These are phyloP conservation scores for Arctocebus calabarensis DNA, from an alignment of 2,797 vertebrate genomes.

Conservation along the genomic window DNA sequence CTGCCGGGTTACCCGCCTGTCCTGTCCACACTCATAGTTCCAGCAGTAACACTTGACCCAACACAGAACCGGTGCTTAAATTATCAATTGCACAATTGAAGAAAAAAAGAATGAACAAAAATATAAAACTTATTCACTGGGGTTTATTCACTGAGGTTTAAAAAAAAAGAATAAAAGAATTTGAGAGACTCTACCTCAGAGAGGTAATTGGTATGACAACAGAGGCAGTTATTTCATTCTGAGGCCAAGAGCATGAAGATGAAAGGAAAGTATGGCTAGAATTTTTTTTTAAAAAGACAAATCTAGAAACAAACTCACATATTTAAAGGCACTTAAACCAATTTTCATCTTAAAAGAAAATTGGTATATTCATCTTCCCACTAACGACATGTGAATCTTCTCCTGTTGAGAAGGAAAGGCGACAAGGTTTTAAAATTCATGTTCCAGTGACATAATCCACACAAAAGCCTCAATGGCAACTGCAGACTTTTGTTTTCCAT, in stretches of 20 bases:
- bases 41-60: neutral
- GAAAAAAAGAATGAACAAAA: neutral
- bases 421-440: neutral
- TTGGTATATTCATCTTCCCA: neutral
- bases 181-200: neutral
- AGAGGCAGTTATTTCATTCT: constrained; percentile 50
- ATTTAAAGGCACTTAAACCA: constrained; percentile 13
- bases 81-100: neutral
- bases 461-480: neutral
- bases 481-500: neutral
- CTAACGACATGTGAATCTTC: neutral
- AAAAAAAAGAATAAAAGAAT: neutral
- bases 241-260: neutral
- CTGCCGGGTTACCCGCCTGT: too few relatives aligned
- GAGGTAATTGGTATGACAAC: constrained; percentile 11
- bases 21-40: neutral
- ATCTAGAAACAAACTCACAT: constrained; percentile 35
- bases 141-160: neutral
- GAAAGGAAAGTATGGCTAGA: neutral
- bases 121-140: neutral
- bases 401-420: neutral
- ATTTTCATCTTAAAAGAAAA: constrained; percentile 28
- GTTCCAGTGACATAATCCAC: neutral
- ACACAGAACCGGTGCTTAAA: neutral
- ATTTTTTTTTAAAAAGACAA: neutral